Conservation (phyloP, 2,888 invertebrate genomes). For the Meiosimyza platycephala region DNA sequence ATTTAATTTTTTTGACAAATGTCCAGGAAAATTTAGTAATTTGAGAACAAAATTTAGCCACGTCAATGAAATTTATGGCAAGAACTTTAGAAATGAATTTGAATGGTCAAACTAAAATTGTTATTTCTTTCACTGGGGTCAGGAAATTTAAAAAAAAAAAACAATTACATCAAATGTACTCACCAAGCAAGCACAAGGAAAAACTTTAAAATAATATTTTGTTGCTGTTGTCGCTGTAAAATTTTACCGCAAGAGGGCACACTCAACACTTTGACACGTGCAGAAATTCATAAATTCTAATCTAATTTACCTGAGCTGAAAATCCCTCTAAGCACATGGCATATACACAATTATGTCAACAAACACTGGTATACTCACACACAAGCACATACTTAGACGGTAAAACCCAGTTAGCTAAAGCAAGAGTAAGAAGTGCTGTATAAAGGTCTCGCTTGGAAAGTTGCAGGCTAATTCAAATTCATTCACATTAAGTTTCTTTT, state of each 20-base stretch:
- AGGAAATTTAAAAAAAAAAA: too few relatives aligned
- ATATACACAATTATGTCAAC: slow-evolving; percentile 33
- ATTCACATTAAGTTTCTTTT: too few relatives aligned
- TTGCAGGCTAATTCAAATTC: too few relatives aligned
- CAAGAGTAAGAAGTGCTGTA: too few relatives aligned
- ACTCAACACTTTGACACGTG: neutral
- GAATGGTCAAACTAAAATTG: too few relatives aligned
- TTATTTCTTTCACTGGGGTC: neutral
- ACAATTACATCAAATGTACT: neutral
- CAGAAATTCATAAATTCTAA: slow-evolving; percentile 25
- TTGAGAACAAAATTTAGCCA: too few relatives aligned
- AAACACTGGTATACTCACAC: neutral
- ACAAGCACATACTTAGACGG: neutral
- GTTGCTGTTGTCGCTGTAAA: neutral
- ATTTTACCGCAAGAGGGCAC: neutral
- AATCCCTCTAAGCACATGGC: slow-evolving; percentile 20
- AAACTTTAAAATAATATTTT: neutral
- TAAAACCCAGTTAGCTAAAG: neutral
- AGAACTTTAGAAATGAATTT: too few relatives aligned
- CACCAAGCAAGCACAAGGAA: neutral
- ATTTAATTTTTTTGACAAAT: too few relatives aligned
- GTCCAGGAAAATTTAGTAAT: too few relatives aligned
- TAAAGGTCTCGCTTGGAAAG: too few relatives aligned
- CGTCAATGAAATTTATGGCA: too few relatives aligned
- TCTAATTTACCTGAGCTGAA: slow-evolving; percentile 27